Evolutionary conservation across 2,797 vertebrate genomes (phyloP).

Genomic region (Paedocypris micromegethes): DNA sequence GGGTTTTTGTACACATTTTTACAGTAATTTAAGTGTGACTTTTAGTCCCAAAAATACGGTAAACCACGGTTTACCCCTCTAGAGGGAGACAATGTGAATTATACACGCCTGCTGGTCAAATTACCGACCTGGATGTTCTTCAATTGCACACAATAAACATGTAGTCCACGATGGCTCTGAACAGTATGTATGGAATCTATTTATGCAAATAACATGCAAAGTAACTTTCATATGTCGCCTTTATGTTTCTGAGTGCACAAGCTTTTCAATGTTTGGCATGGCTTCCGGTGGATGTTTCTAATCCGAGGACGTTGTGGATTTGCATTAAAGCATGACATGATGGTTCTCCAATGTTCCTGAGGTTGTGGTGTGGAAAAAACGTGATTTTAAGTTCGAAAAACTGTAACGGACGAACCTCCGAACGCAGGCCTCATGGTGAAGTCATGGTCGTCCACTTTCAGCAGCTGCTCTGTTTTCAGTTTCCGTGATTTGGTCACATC

Average conservation of each 20-base stretch:
- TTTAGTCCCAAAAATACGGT: slow-evolving; percentile 1
- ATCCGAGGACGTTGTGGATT: no score
- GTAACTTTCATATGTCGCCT: no score
- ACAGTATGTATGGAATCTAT: no score
- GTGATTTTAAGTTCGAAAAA: background rate
- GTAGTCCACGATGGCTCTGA: background rate
- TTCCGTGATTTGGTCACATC: slow-evolving; percentile 81
- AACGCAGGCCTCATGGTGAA: slow-evolving; percentile 94
- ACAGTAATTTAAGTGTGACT: background rate
- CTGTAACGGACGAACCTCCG: slow-evolving; percentile 71
- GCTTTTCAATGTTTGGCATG: no score
- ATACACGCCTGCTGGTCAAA: slow-evolving; percentile 19
- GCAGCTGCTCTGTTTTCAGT: slow-evolving; percentile 80
- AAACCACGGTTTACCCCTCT: slow-evolving; percentile 23
- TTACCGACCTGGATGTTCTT: background rate
- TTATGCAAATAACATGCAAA: no score
- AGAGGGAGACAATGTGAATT: slow-evolving; percentile 32
- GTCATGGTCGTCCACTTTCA: slow-evolving; percentile 89
- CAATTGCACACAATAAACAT: slow-evolving; percentile 1
- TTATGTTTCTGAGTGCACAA: no score
- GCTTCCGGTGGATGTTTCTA: no score
- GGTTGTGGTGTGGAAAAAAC: background rate
- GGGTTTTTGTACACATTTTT: no score
- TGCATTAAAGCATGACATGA: no score
- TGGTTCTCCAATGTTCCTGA: background rate